These are phyloP conservation scores for Campaea margaritaria DNA, from an alignment of 2,888 invertebrate species.

Conservation along the genomic window DNA sequence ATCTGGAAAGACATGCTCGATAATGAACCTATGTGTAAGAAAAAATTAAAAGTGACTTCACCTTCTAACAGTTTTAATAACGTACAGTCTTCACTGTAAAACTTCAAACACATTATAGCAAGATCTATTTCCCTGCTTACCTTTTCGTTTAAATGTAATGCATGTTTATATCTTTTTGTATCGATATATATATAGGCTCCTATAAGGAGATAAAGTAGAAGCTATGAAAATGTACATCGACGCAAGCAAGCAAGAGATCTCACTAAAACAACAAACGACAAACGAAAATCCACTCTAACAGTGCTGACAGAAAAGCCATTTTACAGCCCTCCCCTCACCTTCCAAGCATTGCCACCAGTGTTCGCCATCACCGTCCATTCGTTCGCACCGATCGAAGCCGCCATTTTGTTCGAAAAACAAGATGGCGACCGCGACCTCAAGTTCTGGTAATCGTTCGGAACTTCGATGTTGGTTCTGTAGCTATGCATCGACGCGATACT, in stretches of 20 bases:
- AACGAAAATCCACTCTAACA: slow-evolving; percentile 60
- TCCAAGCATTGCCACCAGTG: slow-evolving; percentile 76
- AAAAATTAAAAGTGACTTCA: too few species aligned
- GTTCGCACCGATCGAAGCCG: slow-evolving; percentile 79
- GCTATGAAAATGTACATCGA: slow-evolving; percentile 7
- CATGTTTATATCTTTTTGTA: not conserved
- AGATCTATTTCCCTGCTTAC: not conserved
- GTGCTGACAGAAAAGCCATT: slow-evolving; percentile 61
- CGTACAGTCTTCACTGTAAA: too few species aligned
- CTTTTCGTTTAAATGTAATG: not conserved
- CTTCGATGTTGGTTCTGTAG: slow-evolving; percentile 81
- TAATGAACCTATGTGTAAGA: too few species aligned
- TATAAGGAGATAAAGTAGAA: not conserved
- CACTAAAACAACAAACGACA: slow-evolving; percentile 66
- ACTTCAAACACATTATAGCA: too few species aligned
- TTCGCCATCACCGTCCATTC: slow-evolving; percentile 81
- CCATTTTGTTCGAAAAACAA: slow-evolving; percentile 83
- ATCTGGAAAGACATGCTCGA: too few species aligned
- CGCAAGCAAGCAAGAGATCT: slow-evolving; percentile 61
- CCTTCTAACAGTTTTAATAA: too few species aligned
- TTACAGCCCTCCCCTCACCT: slow-evolving; percentile 83
- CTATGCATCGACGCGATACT: slow-evolving; percentile 84
- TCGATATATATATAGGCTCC: too few species aligned
- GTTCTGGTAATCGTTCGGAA: slow-evolving; percentile 81
- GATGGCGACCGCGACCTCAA: slow-evolving; percentile 83